Evolutionary conservation across 2,888 invertebrate species (phyloP).

Genomic region (Aphidius colemani): DNA sequence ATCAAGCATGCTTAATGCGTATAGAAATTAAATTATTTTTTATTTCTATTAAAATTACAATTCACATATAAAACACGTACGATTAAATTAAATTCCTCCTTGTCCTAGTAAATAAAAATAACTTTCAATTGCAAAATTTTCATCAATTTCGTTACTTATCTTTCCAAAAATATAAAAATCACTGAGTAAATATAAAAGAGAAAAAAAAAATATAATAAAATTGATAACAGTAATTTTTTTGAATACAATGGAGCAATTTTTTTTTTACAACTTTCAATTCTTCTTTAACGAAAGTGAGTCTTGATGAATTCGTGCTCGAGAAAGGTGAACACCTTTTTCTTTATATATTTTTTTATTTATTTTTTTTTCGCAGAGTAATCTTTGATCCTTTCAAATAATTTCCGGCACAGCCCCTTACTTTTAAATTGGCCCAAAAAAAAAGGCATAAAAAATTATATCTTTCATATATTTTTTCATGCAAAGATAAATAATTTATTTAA

Average conservation of each 20-base stretch:
- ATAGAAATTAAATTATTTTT: no score
- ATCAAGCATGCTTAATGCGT: no score
- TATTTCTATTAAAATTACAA: no score
- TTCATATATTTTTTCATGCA: no score
- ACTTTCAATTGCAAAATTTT: neutral
- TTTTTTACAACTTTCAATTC: conserved; percentile 52
- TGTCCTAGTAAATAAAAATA: neutral
- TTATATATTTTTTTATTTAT: neutral
- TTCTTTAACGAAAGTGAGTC: conserved; percentile 58
- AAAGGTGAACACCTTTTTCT: conserved; percentile 51
- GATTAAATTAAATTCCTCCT: neutral
- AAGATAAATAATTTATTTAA: neutral
- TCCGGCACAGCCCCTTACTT: conserved; percentile 28
- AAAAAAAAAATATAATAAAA: neutral
- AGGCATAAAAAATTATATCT: neutral
- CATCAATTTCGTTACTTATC: neutral
- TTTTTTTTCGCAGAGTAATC: conserved; percentile 8
- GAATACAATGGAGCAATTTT: conserved; percentile 18
- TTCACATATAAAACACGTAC: no score
- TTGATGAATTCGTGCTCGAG: conserved; percentile 49
- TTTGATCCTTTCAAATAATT: conserved; percentile 31
- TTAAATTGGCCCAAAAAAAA: conserved; percentile 8
- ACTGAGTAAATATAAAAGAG: neutral
- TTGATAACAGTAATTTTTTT: conserved; percentile 6
- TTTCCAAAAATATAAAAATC: no score